phyloP scores from a whole-genome alignment of 2,113 vertebrate genomes.

The Microcebus murinus region DNA sequence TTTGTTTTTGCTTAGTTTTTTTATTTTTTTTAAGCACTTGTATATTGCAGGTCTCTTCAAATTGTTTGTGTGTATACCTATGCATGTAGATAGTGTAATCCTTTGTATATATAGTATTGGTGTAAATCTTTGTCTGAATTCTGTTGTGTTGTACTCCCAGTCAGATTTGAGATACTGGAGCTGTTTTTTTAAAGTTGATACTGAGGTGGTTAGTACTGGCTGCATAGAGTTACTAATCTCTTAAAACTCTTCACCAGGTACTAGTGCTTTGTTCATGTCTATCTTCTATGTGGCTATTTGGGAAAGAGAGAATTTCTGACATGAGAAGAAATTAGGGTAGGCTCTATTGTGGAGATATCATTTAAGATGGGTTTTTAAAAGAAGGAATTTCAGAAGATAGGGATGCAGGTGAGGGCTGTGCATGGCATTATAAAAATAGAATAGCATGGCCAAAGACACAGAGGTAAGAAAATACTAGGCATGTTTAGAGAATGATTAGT shows the following conservation, averaged over 20 bases:
- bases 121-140: background rate
- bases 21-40: background rate
- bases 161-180: background rate
- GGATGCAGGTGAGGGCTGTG: background rate
- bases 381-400: constrained; percentile 23
- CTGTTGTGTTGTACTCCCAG: background rate
- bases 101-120: background rate
- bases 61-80: background rate
- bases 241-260: background rate
- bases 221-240: background rate
- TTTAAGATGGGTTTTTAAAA: constrained; percentile 26
- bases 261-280: background rate
- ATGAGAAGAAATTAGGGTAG: background rate
- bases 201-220: background rate
- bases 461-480: background rate
- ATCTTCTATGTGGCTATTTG: background rate
- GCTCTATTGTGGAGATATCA: background rate
- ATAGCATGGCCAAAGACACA: background rate
- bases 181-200: background rate
- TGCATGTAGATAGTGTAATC: background rate
- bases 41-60: background rate
- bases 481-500: background rate
- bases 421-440: background rate
- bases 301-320: background rate
- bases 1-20: background rate